A percentile compares a stretch with the other conserved stretches of the same genome.
Conservation (phyloP, 2,797 vertebrate species). For the Tenualosa ilisha region DNA sequence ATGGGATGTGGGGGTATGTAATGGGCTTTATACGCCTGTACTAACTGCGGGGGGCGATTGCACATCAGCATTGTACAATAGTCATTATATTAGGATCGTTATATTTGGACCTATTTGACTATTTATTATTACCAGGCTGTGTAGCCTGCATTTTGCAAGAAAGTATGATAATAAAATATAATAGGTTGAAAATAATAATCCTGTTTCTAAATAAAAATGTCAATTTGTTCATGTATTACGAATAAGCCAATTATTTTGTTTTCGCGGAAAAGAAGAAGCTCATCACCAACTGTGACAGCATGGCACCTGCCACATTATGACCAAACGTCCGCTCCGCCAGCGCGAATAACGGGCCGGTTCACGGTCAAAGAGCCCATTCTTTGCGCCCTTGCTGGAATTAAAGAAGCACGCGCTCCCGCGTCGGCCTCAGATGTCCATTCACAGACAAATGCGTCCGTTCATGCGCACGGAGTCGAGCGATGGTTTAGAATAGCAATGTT, state of each 20-base stretch:
- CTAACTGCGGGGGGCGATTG: too few species aligned
- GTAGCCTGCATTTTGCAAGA: too few species aligned
- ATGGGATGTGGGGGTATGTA: neutral
- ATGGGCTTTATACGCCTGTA: too few species aligned
- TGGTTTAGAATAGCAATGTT: constrained; percentile 29
- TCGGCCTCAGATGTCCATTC: constrained; percentile 26
- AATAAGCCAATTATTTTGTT: neutral
- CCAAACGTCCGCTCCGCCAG: constrained; percentile 20
- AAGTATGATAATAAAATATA: too few species aligned
- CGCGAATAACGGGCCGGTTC: constrained; percentile 14
- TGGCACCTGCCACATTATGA: constrained; percentile 1
- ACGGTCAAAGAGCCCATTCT: constrained; percentile 18
- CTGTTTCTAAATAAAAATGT: too few species aligned
- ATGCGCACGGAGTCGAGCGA: constrained; percentile 7
- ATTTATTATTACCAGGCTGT: too few species aligned
- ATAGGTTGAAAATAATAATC: too few species aligned
- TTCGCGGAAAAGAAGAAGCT: too few species aligned
- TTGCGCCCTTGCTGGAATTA: constrained; percentile 21
- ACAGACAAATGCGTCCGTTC: constrained; percentile 26
- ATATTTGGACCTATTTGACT: too few species aligned
- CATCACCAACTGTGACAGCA: neutral
- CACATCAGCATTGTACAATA: too few species aligned
- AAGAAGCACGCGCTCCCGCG: neutral
- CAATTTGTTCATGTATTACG: too few species aligned
- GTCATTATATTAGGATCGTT: too few species aligned